Evolutionary conservation across 2,888 invertebrate genomes (phyloP).

Genomic region (Dromius quadrimaculatus): DNA sequence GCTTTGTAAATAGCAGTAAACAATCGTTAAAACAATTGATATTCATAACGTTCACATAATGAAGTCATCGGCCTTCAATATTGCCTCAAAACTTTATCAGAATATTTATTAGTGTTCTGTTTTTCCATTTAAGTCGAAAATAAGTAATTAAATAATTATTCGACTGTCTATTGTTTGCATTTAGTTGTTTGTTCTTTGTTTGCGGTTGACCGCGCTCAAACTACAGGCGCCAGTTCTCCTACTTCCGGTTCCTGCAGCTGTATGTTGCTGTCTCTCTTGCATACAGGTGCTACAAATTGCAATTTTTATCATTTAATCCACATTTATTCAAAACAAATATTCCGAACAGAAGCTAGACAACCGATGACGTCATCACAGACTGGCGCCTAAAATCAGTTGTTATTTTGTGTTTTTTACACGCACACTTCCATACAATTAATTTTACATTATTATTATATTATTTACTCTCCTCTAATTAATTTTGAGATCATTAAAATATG

Average conservation of each 20-base stretch:
- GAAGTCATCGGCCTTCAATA: neutral
- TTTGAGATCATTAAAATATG: neutral
- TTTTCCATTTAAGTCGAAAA: neutral
- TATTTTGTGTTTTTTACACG: neutral
- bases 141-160: too few species aligned
- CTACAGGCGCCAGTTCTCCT: too few species aligned
- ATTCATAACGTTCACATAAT: neutral
- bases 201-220: too few species aligned
- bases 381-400: too few species aligned
- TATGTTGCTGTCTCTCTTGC: too few species aligned
- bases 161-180: too few species aligned
- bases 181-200: too few species aligned
- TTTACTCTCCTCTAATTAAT: neutral
- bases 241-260: too few species aligned
- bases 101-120: neutral
- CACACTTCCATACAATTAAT: neutral
- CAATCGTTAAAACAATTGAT: neutral
- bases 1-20: neutral
- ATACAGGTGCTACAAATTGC: too few species aligned
- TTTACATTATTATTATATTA: neutral
- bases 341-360: too few species aligned
- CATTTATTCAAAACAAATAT: too few species aligned
- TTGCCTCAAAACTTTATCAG: neutral
- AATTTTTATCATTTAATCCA: too few species aligned
- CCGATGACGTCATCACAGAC: conserved; percentile 8